A percentile compares a stretch with the other conserved stretches of the same genome.
phyloP scores from a whole-genome alignment of 2,797 vertebrate species.

The Callimico goeldii region DNA sequence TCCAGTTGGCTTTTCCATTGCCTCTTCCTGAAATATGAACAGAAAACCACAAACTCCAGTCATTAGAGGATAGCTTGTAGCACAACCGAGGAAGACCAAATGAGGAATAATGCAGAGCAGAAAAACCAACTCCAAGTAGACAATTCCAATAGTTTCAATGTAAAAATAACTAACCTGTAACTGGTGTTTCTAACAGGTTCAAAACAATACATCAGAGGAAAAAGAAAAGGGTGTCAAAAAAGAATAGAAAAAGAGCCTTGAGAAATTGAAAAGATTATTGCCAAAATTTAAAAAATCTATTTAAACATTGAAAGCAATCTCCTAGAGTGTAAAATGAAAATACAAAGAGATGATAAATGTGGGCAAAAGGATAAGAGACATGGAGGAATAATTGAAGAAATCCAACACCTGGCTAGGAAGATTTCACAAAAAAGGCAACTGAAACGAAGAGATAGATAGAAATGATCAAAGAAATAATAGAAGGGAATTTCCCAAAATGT shows the following conservation, averaged over 20 bases:
- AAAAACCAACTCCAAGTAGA: background rate
- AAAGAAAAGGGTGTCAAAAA: background rate
- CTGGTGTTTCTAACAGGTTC: background rate
- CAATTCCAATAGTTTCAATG: background rate
- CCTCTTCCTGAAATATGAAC: background rate
- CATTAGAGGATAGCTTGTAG: background rate
- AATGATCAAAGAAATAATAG: background rate
- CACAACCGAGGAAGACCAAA: background rate
- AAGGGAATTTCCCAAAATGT: background rate
- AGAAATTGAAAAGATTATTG: background rate
- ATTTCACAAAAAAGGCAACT: background rate
- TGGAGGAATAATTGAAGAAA: background rate
- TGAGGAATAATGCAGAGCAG: background rate
- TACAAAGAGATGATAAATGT: background rate
- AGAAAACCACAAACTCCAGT: background rate
- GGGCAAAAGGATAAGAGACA: background rate
- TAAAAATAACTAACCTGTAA: background rate
- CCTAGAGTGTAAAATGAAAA: conserved; percentile 1
- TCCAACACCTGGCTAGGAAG: background rate
- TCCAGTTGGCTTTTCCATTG: background rate
- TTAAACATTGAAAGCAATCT: background rate
- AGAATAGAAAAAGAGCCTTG: background rate
- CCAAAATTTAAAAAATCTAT: background rate
- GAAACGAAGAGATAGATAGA: background rate
- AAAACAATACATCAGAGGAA: background rate